Conservation (phyloP, 2,797 vertebrate species). For the Nyctibius grandis region DNA sequence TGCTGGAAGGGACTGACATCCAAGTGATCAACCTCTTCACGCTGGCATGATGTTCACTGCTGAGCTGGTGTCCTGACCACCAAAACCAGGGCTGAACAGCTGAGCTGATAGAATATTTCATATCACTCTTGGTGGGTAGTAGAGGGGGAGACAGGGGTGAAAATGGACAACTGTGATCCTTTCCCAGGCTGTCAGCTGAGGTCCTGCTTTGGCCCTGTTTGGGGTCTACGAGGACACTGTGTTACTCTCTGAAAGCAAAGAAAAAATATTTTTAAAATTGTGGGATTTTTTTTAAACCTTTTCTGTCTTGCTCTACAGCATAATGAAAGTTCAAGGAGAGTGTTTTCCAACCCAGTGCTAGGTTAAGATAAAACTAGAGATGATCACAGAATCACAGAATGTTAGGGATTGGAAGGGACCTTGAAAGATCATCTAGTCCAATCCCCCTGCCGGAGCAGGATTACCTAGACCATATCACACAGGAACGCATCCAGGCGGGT, state of each 20-base stretch:
- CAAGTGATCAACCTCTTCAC: neutral
- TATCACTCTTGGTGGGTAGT: neutral
- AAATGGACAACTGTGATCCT: neutral
- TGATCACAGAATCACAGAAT: no score
- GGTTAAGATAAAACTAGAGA: neutral
- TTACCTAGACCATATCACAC: no score
- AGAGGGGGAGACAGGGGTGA: neutral
- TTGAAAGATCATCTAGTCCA: no score
- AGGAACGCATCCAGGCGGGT: no score
- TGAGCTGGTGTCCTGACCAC: neutral
- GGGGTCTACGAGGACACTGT: neutral
- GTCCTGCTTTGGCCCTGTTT: neutral
- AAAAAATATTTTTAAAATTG: neutral
- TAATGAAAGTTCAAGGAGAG: neutral
- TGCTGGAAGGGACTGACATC: neutral
- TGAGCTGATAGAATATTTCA: neutral
- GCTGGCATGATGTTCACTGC: neutral
- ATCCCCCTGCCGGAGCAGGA: no score
- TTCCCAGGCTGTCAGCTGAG: neutral
- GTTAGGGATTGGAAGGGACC: no score
- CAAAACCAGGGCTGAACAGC: neutral
- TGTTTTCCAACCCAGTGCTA: neutral
- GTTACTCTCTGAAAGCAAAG: neutral
- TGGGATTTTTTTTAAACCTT: neutral
- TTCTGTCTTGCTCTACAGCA: neutral